Conservation (phyloP, 1,140 invertebrate species). For the Coenobita brevimanus region DNA sequence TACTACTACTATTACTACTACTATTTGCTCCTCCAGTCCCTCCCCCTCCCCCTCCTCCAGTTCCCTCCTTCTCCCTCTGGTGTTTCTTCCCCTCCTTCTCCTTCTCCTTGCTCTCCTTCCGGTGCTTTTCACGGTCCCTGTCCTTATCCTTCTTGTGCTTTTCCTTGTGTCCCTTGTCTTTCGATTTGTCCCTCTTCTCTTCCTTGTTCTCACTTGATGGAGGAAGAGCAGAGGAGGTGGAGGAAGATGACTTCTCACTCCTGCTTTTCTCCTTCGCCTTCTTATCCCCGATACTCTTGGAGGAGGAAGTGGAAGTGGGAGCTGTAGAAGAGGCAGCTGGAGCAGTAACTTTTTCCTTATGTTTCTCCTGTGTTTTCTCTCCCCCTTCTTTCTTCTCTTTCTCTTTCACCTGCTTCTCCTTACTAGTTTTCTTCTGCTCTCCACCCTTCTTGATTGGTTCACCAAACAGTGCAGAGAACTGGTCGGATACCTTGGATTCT, state of each 20-base stretch:
- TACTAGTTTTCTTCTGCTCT: conserved; percentile 24
- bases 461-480: conserved; percentile 53
- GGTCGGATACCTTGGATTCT: conserved; percentile 45
- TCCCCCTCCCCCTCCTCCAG: background rate
- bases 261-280: conserved; percentile 42
- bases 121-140: conserved; percentile 27
- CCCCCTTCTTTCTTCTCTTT: conserved; percentile 37
- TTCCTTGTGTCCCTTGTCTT: background rate
- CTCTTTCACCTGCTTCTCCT: conserved; percentile 31
- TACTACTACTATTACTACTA: background rate
- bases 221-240: conserved; percentile 26
- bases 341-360: conserved; percentile 21
- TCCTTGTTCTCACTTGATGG: background rate
- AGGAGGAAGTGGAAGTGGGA: background rate
- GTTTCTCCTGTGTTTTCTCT: conserved; percentile 15
- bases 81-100: conserved; percentile 15
- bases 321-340: background rate
- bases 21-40: background rate
- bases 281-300: conserved; percentile 23
- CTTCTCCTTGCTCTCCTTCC: conserved; percentile 6
- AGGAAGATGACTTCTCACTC: conserved; percentile 26
- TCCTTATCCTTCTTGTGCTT: conserved; percentile 19
- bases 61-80: conserved; percentile 30
- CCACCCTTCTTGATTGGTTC: conserved; percentile 51
- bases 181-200: background rate